Evolutionary conservation across 2,113 vertebrate genomes (phyloP), one percentile per base, ranked within the genome.

Genomic region (Lipotes vexillifer): DNA sequence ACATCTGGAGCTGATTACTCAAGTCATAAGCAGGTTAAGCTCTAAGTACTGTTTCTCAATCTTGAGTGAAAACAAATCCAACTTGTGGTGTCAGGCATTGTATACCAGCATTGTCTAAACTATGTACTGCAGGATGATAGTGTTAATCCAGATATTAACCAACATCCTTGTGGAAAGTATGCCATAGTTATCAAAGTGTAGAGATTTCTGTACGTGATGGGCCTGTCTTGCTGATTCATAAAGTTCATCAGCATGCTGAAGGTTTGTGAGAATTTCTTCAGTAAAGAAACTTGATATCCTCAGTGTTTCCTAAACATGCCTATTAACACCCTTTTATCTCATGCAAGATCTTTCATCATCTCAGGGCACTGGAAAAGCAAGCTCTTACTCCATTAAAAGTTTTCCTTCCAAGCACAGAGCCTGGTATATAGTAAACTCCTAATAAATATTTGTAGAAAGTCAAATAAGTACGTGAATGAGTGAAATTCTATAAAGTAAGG

Each of bases 1-100:
- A 87, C 82, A 97, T 92, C 82, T 96, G 94, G 21, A 88, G 86
- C 90, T 65, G 89, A 75, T 96, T 66, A 88, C 65, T 88, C 83
- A 78, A 84, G 92, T 86, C 92, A 17, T 14, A 82, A 96, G 85
- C 88, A 96, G 49, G 72, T 21, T 96, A 63, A 93, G 33, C 65
- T 63, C 23, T 80, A n/a, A 29, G 84, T 95, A 63, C 36, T 61
- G 29, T 65, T 96, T 95, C 57, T 75, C 88, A 49, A 52, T 74
- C 33, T 38, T 87, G 29, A 68, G 31, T 74, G 41, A 85, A 88
- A 92, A 93, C 49, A 94, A 96, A 84, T 65, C 33, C 44, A 85
- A 15, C 38, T n/a, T 65, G 41, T 55, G 36, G 59, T 83, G 81
- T 86, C 46, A 86, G 66, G 31, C 82, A 88, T 80, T 44, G 57